Evolutionary conservation across 2,797 vertebrate species (phyloP).

Genomic region (Takifugu rubripes): DNA sequence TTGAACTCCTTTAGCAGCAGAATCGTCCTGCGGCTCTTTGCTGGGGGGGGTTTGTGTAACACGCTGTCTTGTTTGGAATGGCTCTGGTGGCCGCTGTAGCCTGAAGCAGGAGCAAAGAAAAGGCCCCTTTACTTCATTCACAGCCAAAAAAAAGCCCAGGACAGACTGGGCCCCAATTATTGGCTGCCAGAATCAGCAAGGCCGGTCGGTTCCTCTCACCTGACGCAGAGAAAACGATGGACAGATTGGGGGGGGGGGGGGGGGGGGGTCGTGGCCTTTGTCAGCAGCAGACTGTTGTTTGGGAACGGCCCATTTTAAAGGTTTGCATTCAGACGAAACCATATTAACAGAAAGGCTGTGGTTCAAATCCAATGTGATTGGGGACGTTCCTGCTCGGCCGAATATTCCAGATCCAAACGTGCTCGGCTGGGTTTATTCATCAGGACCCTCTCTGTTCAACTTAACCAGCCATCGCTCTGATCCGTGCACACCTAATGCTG

Average conservation of each 20-base stretch:
- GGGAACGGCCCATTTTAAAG: too few relatives aligned
- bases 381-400: background rate
- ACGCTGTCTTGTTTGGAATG: background rate
- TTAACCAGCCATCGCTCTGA: background rate
- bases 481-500: background rate
- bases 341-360: too few relatives aligned
- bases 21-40: background rate
- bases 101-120: background rate
- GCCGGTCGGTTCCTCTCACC: background rate
- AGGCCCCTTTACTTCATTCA: background rate
- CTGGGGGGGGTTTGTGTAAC: background rate
- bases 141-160: background rate
- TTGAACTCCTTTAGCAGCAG: background rate
- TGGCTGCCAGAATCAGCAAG: background rate
- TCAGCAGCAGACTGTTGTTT: background rate
- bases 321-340: too few relatives aligned
- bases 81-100: background rate
- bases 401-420: background rate
- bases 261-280: background rate
- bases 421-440: background rate
- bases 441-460: background rate
- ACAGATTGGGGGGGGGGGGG: background rate
- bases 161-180: background rate
- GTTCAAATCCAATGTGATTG: too few relatives aligned
- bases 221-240: background rate